Conservation (phyloP, 2,888 invertebrate genomes). For the Hirtodrosophila duncani region DNA sequence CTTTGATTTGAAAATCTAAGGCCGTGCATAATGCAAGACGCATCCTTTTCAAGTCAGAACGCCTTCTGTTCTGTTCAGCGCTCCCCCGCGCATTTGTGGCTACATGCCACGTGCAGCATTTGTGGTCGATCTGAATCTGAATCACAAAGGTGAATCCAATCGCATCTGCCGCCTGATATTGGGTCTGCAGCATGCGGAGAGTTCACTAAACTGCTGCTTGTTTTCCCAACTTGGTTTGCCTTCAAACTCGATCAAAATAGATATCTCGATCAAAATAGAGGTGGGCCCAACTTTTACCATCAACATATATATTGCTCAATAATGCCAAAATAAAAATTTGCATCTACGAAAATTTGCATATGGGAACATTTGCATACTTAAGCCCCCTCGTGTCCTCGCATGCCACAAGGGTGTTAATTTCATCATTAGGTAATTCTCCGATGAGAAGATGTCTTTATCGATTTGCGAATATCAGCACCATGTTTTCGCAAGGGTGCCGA, state of each 20-base stretch:
- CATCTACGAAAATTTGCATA: constrained; percentile 33
- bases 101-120: constrained; percentile 57
- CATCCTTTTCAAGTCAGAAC: constrained; percentile 42
- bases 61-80: no score
- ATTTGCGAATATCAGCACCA: constrained; percentile 25
- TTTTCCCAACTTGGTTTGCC: neutral
- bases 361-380: constrained; percentile 40
- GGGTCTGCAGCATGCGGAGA: no score
- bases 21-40: constrained; percentile 28
- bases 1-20: constrained; percentile 31
- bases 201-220: constrained; percentile 32
- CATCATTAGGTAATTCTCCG: constrained; percentile 49
- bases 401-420: constrained; percentile 54
- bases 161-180: constrained; percentile 34
- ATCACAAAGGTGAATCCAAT: constrained; percentile 28
- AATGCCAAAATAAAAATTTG: constrained; percentile 23
- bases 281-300: neutral
- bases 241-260: constrained; percentile 42
- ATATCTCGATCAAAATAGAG: no score
- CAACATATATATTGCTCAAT: constrained; percentile 41
- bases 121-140: no score
- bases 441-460: constrained; percentile 43
- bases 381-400: constrained; percentile 16
- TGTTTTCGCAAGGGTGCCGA: constrained; percentile 7
- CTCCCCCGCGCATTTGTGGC: constrained; percentile 57